phyloP scores from a whole-genome alignment of 2,888 invertebrate species.

The Syrista parreyssii region DNA sequence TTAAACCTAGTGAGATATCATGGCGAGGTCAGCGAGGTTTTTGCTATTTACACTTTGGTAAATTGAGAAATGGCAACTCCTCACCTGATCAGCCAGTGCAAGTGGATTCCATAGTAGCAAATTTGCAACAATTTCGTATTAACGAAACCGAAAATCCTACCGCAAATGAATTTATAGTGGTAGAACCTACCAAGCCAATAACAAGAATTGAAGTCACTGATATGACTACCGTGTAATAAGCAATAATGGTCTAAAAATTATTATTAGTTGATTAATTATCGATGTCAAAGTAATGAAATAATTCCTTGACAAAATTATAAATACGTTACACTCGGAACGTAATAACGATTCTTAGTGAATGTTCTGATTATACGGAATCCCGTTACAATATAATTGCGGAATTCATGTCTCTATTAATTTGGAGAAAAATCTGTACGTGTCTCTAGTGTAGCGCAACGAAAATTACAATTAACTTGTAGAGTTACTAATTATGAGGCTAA shows the following conservation, averaged over 20 bases:
- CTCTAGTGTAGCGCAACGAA: not conserved
- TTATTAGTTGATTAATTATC: not conserved
- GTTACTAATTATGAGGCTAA: not conserved
- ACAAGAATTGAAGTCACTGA: conserved; percentile 69
- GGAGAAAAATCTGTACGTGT: not conserved
- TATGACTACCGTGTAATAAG: conserved; percentile 66
- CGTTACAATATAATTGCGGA: not conserved
- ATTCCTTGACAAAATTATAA: not conserved
- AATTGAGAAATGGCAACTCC: conserved; percentile 61
- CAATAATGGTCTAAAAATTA: not conserved
- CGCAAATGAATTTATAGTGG: conserved; percentile 47
- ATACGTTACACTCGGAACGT: not conserved
- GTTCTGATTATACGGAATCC: not conserved
- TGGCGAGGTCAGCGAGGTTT: conserved; percentile 74
- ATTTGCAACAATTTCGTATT: conserved; percentile 66
- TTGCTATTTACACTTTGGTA: conserved; percentile 81
- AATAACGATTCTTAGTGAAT: not conserved
- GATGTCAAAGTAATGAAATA: conserved; percentile 2
- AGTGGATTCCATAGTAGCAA: conserved; percentile 68
- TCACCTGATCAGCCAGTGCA: conserved; percentile 56
- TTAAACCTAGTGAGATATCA: conserved; percentile 80
- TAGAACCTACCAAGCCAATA: conserved; percentile 68
- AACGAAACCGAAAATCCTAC: conserved; percentile 37
- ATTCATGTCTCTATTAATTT: not conserved
- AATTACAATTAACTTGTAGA: not conserved